Evolutionary conservation across 2,888 invertebrate species (phyloP), one percentile per base, ranked within the genome.

Genomic region (Drosophila limbata): DNA sequence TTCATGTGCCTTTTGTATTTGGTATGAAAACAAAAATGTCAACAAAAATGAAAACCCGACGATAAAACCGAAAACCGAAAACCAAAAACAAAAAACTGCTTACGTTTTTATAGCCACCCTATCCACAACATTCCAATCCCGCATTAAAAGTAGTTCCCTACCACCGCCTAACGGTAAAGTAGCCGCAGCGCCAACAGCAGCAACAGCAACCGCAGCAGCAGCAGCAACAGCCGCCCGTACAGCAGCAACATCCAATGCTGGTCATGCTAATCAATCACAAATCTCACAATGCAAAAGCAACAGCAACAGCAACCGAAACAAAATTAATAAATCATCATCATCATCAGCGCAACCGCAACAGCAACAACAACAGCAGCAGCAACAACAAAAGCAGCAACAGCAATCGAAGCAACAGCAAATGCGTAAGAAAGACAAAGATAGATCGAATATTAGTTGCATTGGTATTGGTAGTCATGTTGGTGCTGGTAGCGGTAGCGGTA

Each of bases 61-160:
- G 64, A 51, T 51, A 50, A 53, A 57, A 62, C 45, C 37, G 11
- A 48, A 71, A 65, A 52, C 40, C 47, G 50, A 76, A 61, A 73
- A 33, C 6, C 40, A 51, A 61, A 42, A 39, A 47, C 70, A 73
- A 68, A 64, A 66, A 69, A 70, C 64, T 83, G 83, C 82, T 90
- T 90, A 86, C 81, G 86, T 84, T 91, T 95, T 95, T 94, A 82
- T 95, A 95, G 95, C 95, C 93, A 95, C 95, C 94, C 94, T 95
- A 94, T 95, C 95, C 94, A 95, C 95, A 93, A 94, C 94, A 94
- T 94, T 94, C 94, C 95, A 94, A 94, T 94, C 95, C 94, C 95
- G 94, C 93, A 94, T 94, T 93, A 94, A 94, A 94, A 94, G 94
- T 94, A 94, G 93, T 93, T 93, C 94, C 93, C 93, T 94, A 91